Percentiles rank a stretch among this genome's conserved stretches.
Evolutionary conservation across 2,888 invertebrate species (phyloP).

Genomic region (Holacanthella duospinosa): DNA sequence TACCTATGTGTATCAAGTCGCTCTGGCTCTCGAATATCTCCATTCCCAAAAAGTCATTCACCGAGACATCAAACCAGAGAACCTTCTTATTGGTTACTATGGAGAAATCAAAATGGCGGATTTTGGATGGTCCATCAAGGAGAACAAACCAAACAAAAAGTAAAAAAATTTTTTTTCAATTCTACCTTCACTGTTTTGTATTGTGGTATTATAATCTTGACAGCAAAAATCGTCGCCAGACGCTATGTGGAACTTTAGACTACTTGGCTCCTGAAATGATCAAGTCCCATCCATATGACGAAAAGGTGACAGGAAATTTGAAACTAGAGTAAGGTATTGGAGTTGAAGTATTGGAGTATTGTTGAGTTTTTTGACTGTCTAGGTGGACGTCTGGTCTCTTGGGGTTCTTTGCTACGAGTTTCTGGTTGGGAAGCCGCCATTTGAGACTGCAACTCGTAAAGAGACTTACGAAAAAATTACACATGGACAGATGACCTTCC

Average conservation of each 20-base stretch:
- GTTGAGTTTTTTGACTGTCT: no score
- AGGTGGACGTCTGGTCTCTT: conserved; percentile 87
- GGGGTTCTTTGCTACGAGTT: conserved; percentile 93
- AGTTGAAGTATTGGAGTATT: background rate
- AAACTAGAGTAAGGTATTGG: background rate
- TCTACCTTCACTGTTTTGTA: background rate
- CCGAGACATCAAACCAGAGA: conserved; percentile 92
- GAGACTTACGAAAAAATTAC: conserved; percentile 69
- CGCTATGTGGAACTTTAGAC: conserved; percentile 88
- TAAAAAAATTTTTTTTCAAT: no score
- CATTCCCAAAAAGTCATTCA: conserved; percentile 87
- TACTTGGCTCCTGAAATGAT: conserved; percentile 97
- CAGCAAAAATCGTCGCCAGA: conserved; percentile 54
- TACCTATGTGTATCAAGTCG: conserved; percentile 70
- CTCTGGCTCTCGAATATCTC: conserved; percentile 77
- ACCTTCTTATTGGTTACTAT: conserved; percentile 70
- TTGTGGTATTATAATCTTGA: no score
- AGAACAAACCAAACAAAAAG: no score
- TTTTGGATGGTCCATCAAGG: conserved; percentile 79
- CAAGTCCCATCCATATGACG: conserved; percentile 67
- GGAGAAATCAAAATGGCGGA: conserved; percentile 90
- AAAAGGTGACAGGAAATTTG: conserved; percentile 46
- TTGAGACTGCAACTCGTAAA: conserved; percentile 61
- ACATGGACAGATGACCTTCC: conserved; percentile 59
- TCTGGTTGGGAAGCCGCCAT: conserved; percentile 86